Evolutionary conservation across 2,113 vertebrate genomes (phyloP).

Genomic region (Mola mola): DNA sequence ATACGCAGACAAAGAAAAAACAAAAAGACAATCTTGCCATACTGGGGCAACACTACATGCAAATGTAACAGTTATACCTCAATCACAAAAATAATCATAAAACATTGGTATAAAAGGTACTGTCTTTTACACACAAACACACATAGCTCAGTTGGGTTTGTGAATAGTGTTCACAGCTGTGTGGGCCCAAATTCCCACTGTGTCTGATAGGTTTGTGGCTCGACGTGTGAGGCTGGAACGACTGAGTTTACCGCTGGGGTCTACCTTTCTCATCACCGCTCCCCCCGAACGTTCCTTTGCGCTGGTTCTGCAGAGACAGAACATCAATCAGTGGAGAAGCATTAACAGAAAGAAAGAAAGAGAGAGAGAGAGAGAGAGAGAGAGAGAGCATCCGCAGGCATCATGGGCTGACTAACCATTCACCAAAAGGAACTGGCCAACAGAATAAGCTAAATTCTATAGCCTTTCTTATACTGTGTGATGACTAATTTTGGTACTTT

Average conservation of each 20-base stretch:
- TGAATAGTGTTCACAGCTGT: slow-evolving; percentile 61
- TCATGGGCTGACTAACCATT: no score
- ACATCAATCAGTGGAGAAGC: neutral
- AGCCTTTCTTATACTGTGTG: no score
- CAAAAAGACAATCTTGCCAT: slow-evolving; percentile 35
- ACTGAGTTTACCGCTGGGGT: slow-evolving; percentile 73
- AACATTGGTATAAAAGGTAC: slow-evolving; percentile 43
- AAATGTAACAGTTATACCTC: slow-evolving; percentile 44
- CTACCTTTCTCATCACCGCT: slow-evolving; percentile 68
- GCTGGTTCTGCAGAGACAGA: slow-evolving; percentile 32
- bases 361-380: neutral
- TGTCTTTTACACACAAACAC: slow-evolving; percentile 22
- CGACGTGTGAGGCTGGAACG: slow-evolving; percentile 67
- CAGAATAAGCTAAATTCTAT: no score
- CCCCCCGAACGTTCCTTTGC: slow-evolving; percentile 30
- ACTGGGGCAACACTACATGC: slow-evolving; percentile 30
- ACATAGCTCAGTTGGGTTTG: slow-evolving; percentile 63
- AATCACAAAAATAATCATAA: slow-evolving; percentile 17
- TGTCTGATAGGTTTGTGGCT: slow-evolving; percentile 56
- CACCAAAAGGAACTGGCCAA: no score
- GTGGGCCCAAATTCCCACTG: slow-evolving; percentile 64
- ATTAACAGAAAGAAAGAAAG: neutral
- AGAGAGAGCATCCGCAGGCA: no score
- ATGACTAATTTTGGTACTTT: no score
- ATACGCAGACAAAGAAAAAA: slow-evolving; percentile 18